Percentiles rank a stretch among this genome's conserved stretches.
phyloP scores from a whole-genome alignment of 2,888 invertebrate species.

The Xestia xanthographa region DNA sequence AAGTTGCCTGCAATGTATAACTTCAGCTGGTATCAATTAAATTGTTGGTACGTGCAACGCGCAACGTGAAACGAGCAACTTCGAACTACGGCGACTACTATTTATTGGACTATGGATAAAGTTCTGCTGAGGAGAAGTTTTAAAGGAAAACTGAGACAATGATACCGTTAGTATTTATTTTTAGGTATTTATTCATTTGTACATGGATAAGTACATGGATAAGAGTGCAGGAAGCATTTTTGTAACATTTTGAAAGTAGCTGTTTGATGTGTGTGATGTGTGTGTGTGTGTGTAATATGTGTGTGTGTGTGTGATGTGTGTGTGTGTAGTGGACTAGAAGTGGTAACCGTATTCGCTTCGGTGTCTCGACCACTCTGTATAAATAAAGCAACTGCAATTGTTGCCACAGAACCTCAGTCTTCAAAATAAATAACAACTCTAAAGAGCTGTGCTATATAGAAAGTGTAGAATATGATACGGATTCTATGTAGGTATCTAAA shows the following conservation, averaged over 20 bases:
- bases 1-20: slow-evolving; percentile 7
- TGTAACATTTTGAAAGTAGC: too few species aligned
- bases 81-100: slow-evolving; percentile 14
- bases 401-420: background rate
- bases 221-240: background rate
- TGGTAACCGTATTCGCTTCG: too few species aligned
- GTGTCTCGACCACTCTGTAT: too few species aligned
- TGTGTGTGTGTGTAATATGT: too few species aligned
- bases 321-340: too few species aligned
- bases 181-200: background rate
- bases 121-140: slow-evolving; percentile 14
- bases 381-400: background rate
- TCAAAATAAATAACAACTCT: background rate
- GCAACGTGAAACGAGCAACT: slow-evolving; percentile 26
- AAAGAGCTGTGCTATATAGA: too few species aligned
- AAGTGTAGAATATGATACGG: background rate
- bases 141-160: slow-evolving; percentile 14
- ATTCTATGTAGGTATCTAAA: background rate
- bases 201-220: too few species aligned
- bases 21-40: slow-evolving; percentile 19
- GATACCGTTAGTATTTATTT: background rate
- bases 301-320: too few species aligned
- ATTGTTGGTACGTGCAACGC: slow-evolving; percentile 26
- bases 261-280: too few species aligned
- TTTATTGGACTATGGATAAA: slow-evolving; percentile 37